Conservation (phyloP, 2,113 vertebrate genomes). For the Bostrychus sinensis region DNA sequence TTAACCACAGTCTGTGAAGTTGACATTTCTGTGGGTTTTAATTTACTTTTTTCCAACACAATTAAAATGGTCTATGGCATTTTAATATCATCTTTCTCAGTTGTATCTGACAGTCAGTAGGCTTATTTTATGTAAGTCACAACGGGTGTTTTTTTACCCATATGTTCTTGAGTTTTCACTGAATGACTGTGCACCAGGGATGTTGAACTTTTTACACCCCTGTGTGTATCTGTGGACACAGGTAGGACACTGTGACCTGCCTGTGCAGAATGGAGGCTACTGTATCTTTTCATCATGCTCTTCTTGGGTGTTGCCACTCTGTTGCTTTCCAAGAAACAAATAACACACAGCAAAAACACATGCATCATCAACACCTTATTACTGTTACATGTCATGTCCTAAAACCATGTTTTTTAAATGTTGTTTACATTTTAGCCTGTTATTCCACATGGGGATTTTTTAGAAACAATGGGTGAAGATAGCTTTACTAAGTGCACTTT, state of each 20-base stretch:
- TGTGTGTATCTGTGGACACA: slow-evolving; percentile 60
- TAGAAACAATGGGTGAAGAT: slow-evolving; percentile 66
- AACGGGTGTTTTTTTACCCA: slow-evolving; percentile 49
- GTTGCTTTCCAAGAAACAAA: slow-evolving; percentile 29
- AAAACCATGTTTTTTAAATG: slow-evolving; percentile 28
- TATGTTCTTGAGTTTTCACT: slow-evolving; percentile 66
- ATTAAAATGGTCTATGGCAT: slow-evolving; percentile 65
- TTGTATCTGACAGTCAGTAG: slow-evolving; percentile 60
- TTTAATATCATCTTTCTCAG: slow-evolving; percentile 62
- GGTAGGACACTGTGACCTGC: slow-evolving; percentile 58
- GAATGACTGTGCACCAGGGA: slow-evolving; percentile 57
- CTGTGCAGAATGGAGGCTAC: slow-evolving; percentile 67
- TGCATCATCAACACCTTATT: slow-evolving; percentile 14
- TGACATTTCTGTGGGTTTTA: slow-evolving; percentile 74
- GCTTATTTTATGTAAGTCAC: slow-evolving; percentile 61
- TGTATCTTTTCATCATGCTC: slow-evolving; percentile 68
- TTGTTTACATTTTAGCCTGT: slow-evolving; percentile 24
- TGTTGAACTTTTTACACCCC: slow-evolving; percentile 56
- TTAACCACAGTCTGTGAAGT: slow-evolving; percentile 92
- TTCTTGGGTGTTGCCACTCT: slow-evolving; percentile 77
- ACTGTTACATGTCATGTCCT: slow-evolving; percentile 45
- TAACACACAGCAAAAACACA: not conserved
- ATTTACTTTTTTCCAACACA: slow-evolving; percentile 49
- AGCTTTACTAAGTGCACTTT: slow-evolving; percentile 84
- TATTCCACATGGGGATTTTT: slow-evolving; percentile 38